Evolutionary conservation across 2,113 vertebrate genomes (phyloP).

Genomic region (Octodon degus): DNA sequence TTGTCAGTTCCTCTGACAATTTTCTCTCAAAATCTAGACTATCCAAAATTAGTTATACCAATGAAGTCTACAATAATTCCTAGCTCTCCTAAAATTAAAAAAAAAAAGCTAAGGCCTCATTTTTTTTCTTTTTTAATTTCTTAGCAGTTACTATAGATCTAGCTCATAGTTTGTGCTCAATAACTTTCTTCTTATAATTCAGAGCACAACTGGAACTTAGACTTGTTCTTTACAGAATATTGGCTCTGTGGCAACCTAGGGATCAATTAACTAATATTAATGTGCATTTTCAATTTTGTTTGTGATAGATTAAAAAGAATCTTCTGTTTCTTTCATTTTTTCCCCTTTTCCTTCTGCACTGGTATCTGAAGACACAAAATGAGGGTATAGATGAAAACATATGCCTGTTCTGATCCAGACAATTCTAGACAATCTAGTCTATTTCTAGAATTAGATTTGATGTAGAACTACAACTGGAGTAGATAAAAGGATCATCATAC

Average conservation of each 20-base stretch:
- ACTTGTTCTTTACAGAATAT: neutral
- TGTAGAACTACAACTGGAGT: neutral
- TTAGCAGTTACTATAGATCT: neutral
- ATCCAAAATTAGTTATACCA: neutral
- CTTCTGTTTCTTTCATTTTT: neutral
- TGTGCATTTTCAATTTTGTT: neutral
- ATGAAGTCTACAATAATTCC: neutral
- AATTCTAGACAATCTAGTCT: neutral
- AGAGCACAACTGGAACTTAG: neutral
- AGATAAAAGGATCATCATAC: neutral
- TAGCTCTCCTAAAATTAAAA: neutral
- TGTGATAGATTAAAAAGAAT: neutral
- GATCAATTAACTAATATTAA: neutral
- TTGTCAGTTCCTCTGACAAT: neutral
- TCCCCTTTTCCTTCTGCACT: neutral
- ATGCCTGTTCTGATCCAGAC: neutral
- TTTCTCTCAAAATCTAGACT: neutral
- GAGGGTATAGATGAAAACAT: neutral
- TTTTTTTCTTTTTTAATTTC: neutral
- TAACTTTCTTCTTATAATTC: neutral
- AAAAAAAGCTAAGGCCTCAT: neutral
- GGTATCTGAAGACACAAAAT: neutral
- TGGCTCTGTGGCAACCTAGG: neutral
- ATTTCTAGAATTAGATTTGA: neutral
- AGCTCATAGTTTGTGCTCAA: neutral